A percentile compares a stretch with the other conserved stretches of the same genome.
These are phyloP conservation scores for Xenops minutus DNA, from an alignment of 2,797 vertebrate species.

Conservation along the genomic window DNA sequence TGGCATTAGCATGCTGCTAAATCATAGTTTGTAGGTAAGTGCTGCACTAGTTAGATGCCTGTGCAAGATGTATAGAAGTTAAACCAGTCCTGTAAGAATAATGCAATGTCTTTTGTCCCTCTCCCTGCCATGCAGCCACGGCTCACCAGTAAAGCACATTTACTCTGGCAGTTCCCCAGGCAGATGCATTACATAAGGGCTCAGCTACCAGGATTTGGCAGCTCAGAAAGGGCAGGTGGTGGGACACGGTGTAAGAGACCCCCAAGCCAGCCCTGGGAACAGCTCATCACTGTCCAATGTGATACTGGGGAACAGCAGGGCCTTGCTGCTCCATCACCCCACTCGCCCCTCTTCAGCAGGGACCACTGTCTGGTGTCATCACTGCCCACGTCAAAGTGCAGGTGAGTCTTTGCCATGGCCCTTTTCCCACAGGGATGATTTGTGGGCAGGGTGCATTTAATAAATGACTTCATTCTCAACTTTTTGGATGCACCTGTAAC, in stretches of 20 bases:
- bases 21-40: not conserved
- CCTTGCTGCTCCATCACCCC: not conserved
- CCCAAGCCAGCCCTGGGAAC: not conserved
- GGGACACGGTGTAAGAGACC: not conserved
- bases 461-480: not conserved
- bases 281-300: not conserved
- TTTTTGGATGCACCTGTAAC: not conserved
- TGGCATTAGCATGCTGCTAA: not conserved
- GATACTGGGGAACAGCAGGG: not conserved
- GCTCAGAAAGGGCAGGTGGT: not conserved
- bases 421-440: not conserved
- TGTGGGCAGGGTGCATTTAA: not conserved
- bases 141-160: not conserved
- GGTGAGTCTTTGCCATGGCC: not conserved
- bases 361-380: rapidly evolving
- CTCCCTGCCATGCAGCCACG: not conserved
- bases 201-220: not conserved
- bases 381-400: rapidly evolving
- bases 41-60: not conserved
- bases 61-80: not conserved
- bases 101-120: not conserved
- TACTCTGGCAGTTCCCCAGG: not conserved
- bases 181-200: rapidly evolving
- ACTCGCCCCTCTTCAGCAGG: rapidly evolving
- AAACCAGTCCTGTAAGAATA: not conserved